A percentile compares a stretch with the other conserved stretches of the same genome.
phyloP scores from a whole-genome alignment of 2,888 invertebrate species.

The Laothoe populi region DNA sequence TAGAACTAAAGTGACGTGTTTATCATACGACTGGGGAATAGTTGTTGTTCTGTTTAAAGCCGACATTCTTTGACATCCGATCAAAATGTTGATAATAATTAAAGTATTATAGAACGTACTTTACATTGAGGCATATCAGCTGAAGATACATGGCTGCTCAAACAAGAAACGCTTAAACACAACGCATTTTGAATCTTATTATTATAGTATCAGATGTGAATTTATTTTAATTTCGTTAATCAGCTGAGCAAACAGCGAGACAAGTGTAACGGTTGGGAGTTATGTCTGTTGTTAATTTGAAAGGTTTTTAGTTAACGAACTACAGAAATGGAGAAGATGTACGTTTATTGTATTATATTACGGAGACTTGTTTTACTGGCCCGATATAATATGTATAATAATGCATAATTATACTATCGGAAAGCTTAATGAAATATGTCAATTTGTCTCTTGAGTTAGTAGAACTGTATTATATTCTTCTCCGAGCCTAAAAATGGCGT shows the following conservation, averaged over 20 bases:
- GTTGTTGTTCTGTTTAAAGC: neutral
- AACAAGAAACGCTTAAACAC: neutral
- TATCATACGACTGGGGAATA: too few species aligned
- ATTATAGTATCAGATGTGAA: slow-evolving; percentile 17
- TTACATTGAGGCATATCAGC: slow-evolving; percentile 26
- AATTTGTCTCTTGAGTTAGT: too few species aligned
- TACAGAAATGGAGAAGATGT: slow-evolving; percentile 11
- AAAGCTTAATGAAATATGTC: neutral
- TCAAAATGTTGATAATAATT: slow-evolving; percentile 11
- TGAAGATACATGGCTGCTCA: slow-evolving; percentile 23
- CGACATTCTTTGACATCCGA: neutral
- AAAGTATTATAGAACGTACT: neutral
- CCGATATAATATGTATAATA: neutral
- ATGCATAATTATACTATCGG: too few species aligned
- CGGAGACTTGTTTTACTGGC: neutral
- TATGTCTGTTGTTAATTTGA: slow-evolving; percentile 13
- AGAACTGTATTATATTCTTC: too few species aligned
- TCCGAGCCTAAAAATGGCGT: too few species aligned
- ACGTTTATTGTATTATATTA: neutral
- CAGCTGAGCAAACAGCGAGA: slow-evolving; percentile 26
- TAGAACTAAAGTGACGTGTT: too few species aligned
- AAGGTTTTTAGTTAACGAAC: slow-evolving; percentile 14
- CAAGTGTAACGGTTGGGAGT: slow-evolving; percentile 19
- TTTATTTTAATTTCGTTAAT: slow-evolving; percentile 26
- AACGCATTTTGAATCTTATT: slow-evolving; percentile 27